phyloP scores from a whole-genome alignment of 2,797 vertebrate species.

The Ataeniobius toweri region DNA sequence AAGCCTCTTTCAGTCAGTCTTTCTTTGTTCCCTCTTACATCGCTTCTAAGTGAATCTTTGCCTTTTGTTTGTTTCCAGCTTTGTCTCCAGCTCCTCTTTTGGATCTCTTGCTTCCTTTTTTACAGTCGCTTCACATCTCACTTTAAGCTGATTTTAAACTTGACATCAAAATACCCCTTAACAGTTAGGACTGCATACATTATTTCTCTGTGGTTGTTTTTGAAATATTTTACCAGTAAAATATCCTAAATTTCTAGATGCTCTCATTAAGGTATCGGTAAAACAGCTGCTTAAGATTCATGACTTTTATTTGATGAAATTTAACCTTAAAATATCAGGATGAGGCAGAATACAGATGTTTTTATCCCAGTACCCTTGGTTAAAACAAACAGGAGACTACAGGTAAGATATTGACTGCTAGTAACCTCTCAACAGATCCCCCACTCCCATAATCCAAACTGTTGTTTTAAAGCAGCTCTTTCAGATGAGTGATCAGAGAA shows the following conservation, averaged over 20 bases:
- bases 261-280: not conserved
- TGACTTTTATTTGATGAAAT: not conserved
- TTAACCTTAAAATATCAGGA: not conserved
- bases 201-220: not conserved
- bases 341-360: not conserved
- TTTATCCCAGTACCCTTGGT: not conserved
- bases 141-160: constrained; percentile 23
- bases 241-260: not conserved
- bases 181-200: not conserved
- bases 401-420: not conserved
- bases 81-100: constrained; percentile 18
- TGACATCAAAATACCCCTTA: constrained; percentile 46
- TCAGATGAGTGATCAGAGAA: too few relatives aligned
- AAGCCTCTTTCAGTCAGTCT: constrained; percentile 28
- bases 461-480: too few relatives aligned
- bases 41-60: constrained; percentile 2
- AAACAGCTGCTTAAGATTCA: not conserved
- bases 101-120: constrained; percentile 13
- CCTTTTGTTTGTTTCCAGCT: constrained; percentile 9
- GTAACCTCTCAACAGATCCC: not conserved
- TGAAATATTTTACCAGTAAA: not conserved
- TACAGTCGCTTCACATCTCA: constrained; percentile 4
- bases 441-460: too few relatives aligned
- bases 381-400: not conserved
- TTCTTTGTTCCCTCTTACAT: constrained; percentile 15